Conservation (phyloP, 2,797 vertebrate genomes). For the Sebastes vulpes region DNA sequence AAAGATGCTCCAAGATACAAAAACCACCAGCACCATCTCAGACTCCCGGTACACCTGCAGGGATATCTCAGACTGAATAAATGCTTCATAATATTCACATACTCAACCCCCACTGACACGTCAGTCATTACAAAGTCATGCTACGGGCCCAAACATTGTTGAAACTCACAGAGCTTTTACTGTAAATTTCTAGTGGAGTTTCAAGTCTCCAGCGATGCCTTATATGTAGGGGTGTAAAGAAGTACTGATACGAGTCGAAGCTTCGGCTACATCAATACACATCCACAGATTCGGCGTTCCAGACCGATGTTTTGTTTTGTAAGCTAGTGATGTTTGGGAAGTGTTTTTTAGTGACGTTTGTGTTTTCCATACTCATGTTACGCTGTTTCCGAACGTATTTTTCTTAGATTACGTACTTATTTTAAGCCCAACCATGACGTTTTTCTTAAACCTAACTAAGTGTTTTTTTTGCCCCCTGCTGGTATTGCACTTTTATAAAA, state of each 20-base stretch:
- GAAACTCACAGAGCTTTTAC: neutral
- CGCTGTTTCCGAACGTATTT: too few relatives aligned
- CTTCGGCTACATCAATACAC: neutral
- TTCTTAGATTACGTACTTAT: too few relatives aligned
- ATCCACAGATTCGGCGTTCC: neutral
- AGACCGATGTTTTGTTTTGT: too few relatives aligned
- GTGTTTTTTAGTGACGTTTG: too few relatives aligned
- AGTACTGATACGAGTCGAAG: neutral
- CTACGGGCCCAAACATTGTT: neutral
- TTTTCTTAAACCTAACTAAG: too few relatives aligned
- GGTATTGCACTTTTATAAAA: accelerated
- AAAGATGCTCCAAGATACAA: slow-evolving; percentile 1
- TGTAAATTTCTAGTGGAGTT: neutral
- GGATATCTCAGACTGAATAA: neutral
- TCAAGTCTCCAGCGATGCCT: accelerated
- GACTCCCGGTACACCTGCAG: neutral
- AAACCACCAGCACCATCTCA: neutral
- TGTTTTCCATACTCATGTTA: too few relatives aligned
- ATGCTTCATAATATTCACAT: neutral
- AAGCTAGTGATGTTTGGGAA: too few relatives aligned
- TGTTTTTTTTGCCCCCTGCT: too few relatives aligned
- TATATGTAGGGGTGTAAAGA: neutral
- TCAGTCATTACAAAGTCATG: slow-evolving; percentile 2
- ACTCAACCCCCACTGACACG: neutral
- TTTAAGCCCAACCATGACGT: too few relatives aligned